phyloP scores from a whole-genome alignment of 2,888 invertebrate genomes.

The Boloria euphrosyne region DNA sequence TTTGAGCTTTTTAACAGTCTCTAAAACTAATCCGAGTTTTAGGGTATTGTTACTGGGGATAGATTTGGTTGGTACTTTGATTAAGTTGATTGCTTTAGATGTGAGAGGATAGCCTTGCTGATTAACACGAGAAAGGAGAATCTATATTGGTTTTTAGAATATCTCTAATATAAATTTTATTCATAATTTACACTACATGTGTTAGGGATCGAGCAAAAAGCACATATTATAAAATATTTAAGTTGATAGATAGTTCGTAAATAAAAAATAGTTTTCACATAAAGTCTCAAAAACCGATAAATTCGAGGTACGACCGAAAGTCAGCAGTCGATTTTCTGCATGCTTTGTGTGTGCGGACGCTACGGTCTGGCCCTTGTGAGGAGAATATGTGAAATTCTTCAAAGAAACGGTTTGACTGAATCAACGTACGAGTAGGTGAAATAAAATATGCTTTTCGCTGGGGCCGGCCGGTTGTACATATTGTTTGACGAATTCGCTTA shows the following conservation, averaged over 20 bases:
- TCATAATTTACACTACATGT: no score
- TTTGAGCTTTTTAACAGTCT: conserved; percentile 4
- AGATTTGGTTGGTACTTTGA: neutral
- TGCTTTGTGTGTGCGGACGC: conserved; percentile 75
- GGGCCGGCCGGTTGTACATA: conserved; percentile 67
- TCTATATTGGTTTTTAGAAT: no score
- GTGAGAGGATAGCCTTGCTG: no score
- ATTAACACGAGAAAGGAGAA: no score
- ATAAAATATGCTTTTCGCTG: conserved; percentile 50
- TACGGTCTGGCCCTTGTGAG: conserved; percentile 59
- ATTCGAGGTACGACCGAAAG: conserved; percentile 21
- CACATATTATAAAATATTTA: neutral
- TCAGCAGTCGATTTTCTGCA: conserved; percentile 61
- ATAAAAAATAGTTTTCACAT: neutral
- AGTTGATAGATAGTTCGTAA: no score
- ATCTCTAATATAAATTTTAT: no score
- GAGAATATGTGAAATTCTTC: conserved; percentile 31
- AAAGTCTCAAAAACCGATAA: conserved; percentile 23
- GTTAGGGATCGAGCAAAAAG: no score
- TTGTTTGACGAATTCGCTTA: conserved; percentile 46
- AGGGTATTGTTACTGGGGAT: conserved; percentile 32
- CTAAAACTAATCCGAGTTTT: neutral
- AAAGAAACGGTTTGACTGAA: conserved; percentile 28
- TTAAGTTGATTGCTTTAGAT: no score
- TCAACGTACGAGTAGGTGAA: conserved; percentile 21